These are phyloP conservation scores for Molossus alvarezi DNA, from an alignment of 2,797 vertebrate genomes.

Conservation along the genomic window DNA sequence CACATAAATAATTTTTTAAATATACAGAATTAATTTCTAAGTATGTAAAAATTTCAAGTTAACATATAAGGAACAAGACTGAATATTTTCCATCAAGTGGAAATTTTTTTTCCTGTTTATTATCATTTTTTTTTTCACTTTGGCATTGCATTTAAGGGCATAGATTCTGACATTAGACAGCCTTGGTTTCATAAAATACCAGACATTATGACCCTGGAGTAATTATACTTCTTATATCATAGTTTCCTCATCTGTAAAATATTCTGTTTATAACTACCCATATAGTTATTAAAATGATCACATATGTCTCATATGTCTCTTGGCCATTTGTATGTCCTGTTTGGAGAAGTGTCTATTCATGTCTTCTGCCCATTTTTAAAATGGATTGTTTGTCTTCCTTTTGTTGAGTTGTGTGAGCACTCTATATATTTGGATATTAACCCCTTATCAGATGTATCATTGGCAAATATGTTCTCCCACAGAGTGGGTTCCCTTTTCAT, in stretches of 20 bases:
- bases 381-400: too few relatives aligned
- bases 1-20: background rate
- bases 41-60: background rate
- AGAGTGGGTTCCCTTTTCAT: too few relatives aligned
- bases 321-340: too few relatives aligned
- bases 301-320: background rate
- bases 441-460: too few relatives aligned
- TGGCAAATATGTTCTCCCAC: too few relatives aligned
- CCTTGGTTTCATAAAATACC: background rate
- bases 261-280: background rate
- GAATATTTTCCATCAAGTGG: slow-evolving; percentile 15
- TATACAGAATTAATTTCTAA: slow-evolving; percentile 34
- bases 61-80: background rate
- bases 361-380: too few relatives aligned
- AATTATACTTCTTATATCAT: background rate
- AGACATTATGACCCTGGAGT: background rate
- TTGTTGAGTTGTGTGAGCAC: too few relatives aligned
- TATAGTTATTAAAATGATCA: background rate
- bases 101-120: background rate
- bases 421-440: too few relatives aligned
- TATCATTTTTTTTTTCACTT: slow-evolving; percentile 55
- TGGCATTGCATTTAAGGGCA: slow-evolving; percentile 4
- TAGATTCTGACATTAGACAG: background rate
- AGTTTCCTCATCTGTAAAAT: background rate
- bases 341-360: too few relatives aligned